Evolutionary conservation across 2,797 vertebrate genomes (phyloP), one percentile per base, ranked within the genome.

Genomic region (Astyanax mexicanus): DNA sequence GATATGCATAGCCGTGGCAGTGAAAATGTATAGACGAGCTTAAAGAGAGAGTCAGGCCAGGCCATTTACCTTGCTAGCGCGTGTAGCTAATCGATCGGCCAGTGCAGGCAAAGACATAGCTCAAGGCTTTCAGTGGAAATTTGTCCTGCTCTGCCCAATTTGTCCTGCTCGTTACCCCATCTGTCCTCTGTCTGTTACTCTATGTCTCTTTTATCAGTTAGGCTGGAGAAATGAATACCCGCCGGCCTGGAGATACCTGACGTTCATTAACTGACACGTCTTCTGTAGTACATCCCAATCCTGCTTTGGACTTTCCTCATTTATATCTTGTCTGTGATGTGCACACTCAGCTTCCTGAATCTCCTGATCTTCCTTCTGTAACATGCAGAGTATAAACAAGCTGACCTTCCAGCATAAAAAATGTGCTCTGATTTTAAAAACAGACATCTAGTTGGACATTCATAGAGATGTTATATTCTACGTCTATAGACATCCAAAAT

Each of bases 41-140:
- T 67, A 55, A n/a, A n/a, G 6, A 27, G 32, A 52, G 67, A 13
- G 9, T 60, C 35, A 67, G 27, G 69, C 35, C 15, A n/a, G 65
- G 9, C 42, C 42, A 47, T 47, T 42, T 70, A 27, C 52, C 51
- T 61, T 52, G 40, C 40, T 19, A 42, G 19, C 15, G 1, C 55
- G 49, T 38, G 29, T 60, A 11, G 8, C 60, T 58, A 67, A 75
- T 81, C 73, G 72, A 32, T 75, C 35, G 37, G 40, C n/a, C 38
- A 40, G 25, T 38, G 17, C 58, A 73, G 38, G 42, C 64, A 66
- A 72, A 45, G 4, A 23, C 54, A 68, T 72, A 60, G 40, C 52
- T 78, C 76, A 72, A 64, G 21, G 42, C 69, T 69, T 57, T 72
- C 55, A 42, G 60, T 12, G 23, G 54, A 74, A 67, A 55, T 71